Conservation (phyloP, 1,140 invertebrate species). For the Drosophila dunni region DNA sequence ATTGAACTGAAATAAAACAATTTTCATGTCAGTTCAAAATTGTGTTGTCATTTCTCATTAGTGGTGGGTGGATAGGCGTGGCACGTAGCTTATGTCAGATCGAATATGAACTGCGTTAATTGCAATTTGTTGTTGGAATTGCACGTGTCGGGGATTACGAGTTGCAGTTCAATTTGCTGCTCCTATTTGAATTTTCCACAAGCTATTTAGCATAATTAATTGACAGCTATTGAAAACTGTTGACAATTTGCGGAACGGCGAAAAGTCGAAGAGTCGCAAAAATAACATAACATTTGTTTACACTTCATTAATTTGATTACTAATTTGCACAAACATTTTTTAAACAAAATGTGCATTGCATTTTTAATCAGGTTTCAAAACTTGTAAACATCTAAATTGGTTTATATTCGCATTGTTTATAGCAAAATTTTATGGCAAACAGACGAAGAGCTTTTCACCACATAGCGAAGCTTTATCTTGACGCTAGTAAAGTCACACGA, state of each 20-base stretch:
- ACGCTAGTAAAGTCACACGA: neutral
- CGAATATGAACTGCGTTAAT: neutral
- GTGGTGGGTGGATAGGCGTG: too few relatives aligned
- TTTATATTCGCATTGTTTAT: neutral
- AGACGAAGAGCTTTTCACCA: conserved; percentile 3
- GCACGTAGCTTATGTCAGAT: neutral
- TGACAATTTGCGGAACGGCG: neutral
- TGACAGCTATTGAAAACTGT: conserved; percentile 1
- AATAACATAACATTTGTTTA: too few relatives aligned
- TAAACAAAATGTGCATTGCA: neutral
- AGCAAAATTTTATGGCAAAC: conserved; percentile 3
- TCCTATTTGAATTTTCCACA: neutral
- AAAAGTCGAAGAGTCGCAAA: too few relatives aligned
- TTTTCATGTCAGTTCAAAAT: neutral
- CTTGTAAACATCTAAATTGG: too few relatives aligned
- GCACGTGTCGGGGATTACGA: neutral
- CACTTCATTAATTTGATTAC: too few relatives aligned
- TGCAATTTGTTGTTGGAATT: neutral
- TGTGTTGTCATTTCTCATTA: too few relatives aligned
- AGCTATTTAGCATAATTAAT: conserved; percentile 21
- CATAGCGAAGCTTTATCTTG: neutral
- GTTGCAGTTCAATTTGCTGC: conserved; percentile 9
- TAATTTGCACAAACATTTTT: neutral
- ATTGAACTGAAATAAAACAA: neutral
- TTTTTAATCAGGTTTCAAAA: neutral